Percentiles rank a stretch among this genome's conserved stretches.
phyloP scores from a whole-genome alignment of 2,113 vertebrate species.

The Mesitornis unicolor region DNA sequence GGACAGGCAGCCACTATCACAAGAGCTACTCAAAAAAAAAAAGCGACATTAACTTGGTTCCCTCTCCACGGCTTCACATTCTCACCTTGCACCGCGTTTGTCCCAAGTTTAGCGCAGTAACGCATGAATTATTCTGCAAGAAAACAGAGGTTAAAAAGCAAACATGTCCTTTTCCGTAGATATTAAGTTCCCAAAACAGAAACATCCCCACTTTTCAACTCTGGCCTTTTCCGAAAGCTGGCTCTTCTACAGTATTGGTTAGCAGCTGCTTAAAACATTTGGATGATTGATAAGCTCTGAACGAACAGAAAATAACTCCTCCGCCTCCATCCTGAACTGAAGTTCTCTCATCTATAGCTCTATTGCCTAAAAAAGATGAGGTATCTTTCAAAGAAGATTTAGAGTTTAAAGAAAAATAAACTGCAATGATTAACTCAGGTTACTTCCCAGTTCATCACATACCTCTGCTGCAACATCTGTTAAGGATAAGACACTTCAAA shows the following conservation, averaged over 20 bases:
- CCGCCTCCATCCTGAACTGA: neutral
- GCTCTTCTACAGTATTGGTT: constrained; percentile 35
- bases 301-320: constrained; percentile 19
- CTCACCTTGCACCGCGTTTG: constrained; percentile 24
- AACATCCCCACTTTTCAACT: constrained; percentile 5
- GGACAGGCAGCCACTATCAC: neutral
- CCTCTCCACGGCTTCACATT: neutral
- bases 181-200: constrained; percentile 4
- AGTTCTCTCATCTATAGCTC: constrained; percentile 16
- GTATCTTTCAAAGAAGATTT: constrained; percentile 60
- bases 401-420: constrained; percentile 47
- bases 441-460: neutral
- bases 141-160: constrained; percentile 28
- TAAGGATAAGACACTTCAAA: neutral
- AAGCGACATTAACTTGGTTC: neutral
- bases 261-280: constrained; percentile 45
- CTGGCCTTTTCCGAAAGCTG: neutral
- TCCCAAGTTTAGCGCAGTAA: constrained; percentile 16
- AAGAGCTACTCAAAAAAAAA: neutral
- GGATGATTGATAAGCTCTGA: constrained; percentile 4
- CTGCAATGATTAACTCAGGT: constrained; percentile 46
- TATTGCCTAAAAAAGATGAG: constrained; percentile 63
- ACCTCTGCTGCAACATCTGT: constrained; percentile 22
- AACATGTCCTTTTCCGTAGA: neutral
- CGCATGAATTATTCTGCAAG: constrained; percentile 23